phyloP scores from a whole-genome alignment of 2,797 vertebrate genomes.

The Crax fasciolata region DNA sequence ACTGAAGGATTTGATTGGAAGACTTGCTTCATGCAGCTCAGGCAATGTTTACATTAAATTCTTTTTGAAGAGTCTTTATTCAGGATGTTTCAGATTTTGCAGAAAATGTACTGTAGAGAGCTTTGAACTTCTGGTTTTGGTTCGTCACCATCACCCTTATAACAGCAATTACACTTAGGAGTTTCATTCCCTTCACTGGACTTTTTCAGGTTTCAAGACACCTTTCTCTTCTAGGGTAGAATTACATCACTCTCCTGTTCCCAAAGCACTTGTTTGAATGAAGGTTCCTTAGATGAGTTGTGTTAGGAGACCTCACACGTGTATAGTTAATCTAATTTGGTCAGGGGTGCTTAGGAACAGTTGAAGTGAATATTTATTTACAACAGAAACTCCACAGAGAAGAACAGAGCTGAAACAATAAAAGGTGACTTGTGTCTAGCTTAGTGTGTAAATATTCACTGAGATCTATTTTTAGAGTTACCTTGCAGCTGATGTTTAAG shows the following conservation, averaged over 20 bases:
- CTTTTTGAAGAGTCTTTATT: slow-evolving; percentile 29
- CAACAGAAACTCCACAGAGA: fast-evolving
- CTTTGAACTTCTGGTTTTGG: neutral
- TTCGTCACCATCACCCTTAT: neutral
- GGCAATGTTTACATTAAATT: slow-evolving; percentile 1
- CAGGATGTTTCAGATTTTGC: neutral
- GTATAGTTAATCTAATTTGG: neutral
- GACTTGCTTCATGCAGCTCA: neutral
- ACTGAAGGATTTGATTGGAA: neutral
- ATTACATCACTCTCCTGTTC: neutral
- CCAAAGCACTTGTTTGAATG: neutral
- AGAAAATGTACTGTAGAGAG: neutral
- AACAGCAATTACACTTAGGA: neutral
- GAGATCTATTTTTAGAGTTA: neutral
- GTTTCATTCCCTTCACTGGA: neutral
- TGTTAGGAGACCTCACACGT: neutral
- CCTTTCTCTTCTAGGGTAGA: neutral
- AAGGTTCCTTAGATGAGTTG: neutral
- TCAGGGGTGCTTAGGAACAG: neutral
- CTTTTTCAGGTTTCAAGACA: neutral
- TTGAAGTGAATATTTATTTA: neutral
- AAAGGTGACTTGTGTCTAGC: neutral
- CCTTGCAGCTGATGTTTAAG: neutral
- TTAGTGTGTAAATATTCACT: neutral
- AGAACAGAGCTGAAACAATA: neutral